Evolutionary conservation across 2,113 vertebrate species (phyloP).

Genomic region (Theristicus caerulescens): DNA sequence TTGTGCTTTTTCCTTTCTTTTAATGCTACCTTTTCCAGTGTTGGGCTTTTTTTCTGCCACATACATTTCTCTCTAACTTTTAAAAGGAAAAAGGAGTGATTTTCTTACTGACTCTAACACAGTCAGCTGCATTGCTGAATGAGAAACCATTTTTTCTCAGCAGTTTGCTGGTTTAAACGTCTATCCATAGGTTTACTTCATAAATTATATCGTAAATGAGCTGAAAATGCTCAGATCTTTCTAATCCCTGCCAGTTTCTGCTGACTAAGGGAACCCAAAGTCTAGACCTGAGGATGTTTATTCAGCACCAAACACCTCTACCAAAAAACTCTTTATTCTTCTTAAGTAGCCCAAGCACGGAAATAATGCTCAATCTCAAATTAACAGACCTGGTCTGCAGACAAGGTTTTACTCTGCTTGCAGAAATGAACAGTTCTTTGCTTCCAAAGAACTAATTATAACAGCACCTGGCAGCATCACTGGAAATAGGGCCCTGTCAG

Average conservation of each 20-base stretch:
- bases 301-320: not conserved
- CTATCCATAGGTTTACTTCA: not conserved
- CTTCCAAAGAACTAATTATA: constrained; percentile 42
- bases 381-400: not conserved
- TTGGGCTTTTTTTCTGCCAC: not conserved
- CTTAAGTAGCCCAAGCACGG: not conserved
- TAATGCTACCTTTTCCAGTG: not conserved
- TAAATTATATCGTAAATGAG: not conserved
- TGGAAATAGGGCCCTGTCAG: not conserved
- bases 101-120: not conserved
- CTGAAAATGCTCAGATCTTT: not conserved
- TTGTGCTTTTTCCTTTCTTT: not conserved
- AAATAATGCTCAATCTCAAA: constrained; percentile 38
- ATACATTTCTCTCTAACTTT: not conserved
- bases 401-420: constrained; percentile 12
- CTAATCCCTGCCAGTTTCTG: not conserved
- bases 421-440: constrained; percentile 5
- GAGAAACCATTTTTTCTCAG: constrained; percentile 9
- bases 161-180: constrained; percentile 1
- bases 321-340: not conserved
- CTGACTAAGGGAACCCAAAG: not conserved
- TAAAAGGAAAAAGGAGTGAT: not conserved
- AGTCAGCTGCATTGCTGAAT: not conserved
- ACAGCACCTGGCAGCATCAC: constrained; percentile 32
- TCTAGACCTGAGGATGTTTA: not conserved